These are phyloP conservation scores for Drosophila borborema DNA, from an alignment of 2,888 invertebrate species.

Conservation along the genomic window DNA sequence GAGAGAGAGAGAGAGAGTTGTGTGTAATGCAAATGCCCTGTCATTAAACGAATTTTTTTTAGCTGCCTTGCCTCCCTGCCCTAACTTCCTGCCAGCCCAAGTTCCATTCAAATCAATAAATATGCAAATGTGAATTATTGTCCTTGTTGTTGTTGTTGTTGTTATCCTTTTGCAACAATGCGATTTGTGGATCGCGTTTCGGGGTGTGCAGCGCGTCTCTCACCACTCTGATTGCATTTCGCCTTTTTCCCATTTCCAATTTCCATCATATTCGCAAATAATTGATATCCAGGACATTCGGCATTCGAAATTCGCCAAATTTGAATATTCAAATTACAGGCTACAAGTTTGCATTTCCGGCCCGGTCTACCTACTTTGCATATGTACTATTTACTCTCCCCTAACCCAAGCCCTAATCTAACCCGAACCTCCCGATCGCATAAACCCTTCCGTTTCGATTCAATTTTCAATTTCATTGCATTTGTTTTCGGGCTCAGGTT, in stretches of 20 bases:
- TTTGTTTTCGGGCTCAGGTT: conserved; percentile 25
- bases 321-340: conserved; percentile 76
- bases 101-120: conserved; percentile 70
- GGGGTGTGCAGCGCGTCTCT: conserved; percentile 8
- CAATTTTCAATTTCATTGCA: conserved; percentile 71
- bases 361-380: conserved; percentile 72
- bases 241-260: conserved; percentile 41
- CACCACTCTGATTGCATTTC: conserved; percentile 44
- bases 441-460: conserved; percentile 42
- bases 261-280: conserved; percentile 76
- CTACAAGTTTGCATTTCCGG: conserved; percentile 64
- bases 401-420: conserved; percentile 10
- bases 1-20: conserved; percentile 16
- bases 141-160: conserved; percentile 26
- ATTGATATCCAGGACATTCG: conserved; percentile 67
- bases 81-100: conserved; percentile 11
- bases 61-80: conserved; percentile 11
- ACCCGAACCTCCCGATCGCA: conserved; percentile 3
- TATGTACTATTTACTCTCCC: conserved; percentile 23
- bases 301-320: conserved; percentile 44
- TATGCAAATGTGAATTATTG: conserved; percentile 70
- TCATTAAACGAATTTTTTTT: conserved; percentile 63
- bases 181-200: conserved; percentile 41
- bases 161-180: conserved; percentile 75
- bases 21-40: conserved; percentile 49